A percentile compares a stretch with the other conserved stretches of the same genome.
These are phyloP conservation scores for Thaumetopoea pityocampa DNA, from an alignment of 1,140 invertebrate species.

Conservation along the genomic window DNA sequence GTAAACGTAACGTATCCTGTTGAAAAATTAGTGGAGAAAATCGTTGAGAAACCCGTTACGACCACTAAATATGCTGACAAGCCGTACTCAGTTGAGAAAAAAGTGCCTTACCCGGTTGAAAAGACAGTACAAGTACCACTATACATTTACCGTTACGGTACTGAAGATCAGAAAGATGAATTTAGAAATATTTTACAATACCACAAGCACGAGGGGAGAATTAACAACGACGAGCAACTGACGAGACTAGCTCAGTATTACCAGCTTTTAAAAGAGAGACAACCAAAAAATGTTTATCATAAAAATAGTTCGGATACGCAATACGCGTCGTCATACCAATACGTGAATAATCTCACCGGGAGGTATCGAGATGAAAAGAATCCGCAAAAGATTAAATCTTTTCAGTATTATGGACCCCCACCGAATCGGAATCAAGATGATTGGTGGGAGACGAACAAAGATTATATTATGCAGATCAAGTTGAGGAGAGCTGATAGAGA, in stretches of 20 bases:
- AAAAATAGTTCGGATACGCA: conserved; percentile 50
- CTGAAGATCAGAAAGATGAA: conserved; percentile 4
- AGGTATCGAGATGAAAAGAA: conserved; percentile 20
- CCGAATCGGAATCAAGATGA: conserved; percentile 38
- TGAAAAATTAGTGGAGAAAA: conserved; percentile 69
- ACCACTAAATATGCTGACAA: conserved; percentile 73
- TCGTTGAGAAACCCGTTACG: conserved; percentile 72
- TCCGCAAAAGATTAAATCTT: conserved; percentile 7
- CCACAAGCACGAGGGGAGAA: conserved; percentile 4
- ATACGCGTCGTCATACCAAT: conserved; percentile 51
- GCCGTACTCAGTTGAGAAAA: conserved; percentile 68
- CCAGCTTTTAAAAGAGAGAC: conserved; percentile 30
- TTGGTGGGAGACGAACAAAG: conserved; percentile 47
- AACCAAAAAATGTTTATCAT: conserved; percentile 29
- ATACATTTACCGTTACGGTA: conserved; percentile 33
- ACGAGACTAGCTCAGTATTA: conserved; percentile 7
- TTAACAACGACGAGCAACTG: conserved; percentile 2
- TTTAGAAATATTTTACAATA: conserved; percentile 7
- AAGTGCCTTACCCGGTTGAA: conserved; percentile 71
- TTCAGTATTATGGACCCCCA: conserved; percentile 47
- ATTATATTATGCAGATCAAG: conserved; percentile 40
- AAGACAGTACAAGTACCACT: conserved; percentile 53
- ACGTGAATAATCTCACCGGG: conserved; percentile 33
- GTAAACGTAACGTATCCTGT: conserved; percentile 75
- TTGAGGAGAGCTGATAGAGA: conserved; percentile 72